phyloP scores from a whole-genome alignment of 2,888 invertebrate species.

The Protodeltote pygarga region DNA sequence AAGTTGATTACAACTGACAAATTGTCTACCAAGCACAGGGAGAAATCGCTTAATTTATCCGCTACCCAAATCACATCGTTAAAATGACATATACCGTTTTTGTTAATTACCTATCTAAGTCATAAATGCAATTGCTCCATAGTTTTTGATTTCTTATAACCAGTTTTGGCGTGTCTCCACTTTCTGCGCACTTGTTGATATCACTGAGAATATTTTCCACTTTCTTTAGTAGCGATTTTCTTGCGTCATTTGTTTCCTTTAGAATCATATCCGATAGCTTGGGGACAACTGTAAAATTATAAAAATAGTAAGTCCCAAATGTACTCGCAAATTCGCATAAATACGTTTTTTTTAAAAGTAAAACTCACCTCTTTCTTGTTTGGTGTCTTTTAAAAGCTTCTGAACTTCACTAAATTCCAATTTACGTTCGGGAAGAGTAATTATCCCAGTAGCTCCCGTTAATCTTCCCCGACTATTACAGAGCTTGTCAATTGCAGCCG shows the following conservation, averaged over 20 bases:
- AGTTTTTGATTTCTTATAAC: constrained; percentile 76
- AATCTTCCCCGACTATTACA: constrained; percentile 50
- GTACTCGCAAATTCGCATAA: neutral
- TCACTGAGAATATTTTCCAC: constrained; percentile 77
- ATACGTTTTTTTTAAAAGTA: neutral
- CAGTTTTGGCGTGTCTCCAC: constrained; percentile 70
- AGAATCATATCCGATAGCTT: constrained; percentile 49
- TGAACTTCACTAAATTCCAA: constrained; percentile 74
- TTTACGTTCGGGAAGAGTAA: constrained; percentile 72
- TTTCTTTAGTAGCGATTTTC: constrained; percentile 67
- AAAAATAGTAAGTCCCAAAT: neutral
- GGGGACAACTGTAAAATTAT: constrained; percentile 39
- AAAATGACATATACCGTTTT: constrained; percentile 15
- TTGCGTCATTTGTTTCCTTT: constrained; percentile 58
- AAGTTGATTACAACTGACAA: too few species aligned
- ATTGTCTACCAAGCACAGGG: too few species aligned
- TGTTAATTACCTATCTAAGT: constrained; percentile 76
- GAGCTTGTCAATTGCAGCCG: constrained; percentile 74
- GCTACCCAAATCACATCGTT: too few species aligned
- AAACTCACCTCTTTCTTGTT: constrained; percentile 45
- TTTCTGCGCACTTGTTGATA: constrained; percentile 74
- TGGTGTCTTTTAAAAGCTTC: constrained; percentile 58
- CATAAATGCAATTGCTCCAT: constrained; percentile 86
- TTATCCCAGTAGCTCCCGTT: constrained; percentile 25
- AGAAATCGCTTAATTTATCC: too few species aligned